These are phyloP conservation scores for Chloroclystis v-ata DNA, from an alignment of 2,888 invertebrate species.

Conservation along the genomic window DNA sequence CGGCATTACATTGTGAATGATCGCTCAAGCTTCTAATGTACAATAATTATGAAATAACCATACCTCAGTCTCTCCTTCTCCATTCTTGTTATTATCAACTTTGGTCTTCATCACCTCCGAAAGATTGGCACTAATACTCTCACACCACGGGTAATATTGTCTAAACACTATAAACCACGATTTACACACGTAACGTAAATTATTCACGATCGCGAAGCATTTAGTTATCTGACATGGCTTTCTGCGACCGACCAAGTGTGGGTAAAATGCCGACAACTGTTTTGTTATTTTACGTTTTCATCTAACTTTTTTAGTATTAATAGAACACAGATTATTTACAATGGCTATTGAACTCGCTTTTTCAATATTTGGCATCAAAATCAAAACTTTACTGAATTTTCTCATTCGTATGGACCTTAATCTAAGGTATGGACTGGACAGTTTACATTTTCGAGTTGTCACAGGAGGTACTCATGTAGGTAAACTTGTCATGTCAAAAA, in stretches of 20 bases:
- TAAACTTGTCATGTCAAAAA: conserved; percentile 2
- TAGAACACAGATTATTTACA: conserved; percentile 19
- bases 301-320: conserved; percentile 2
- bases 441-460: conserved; percentile 50
- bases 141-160: conserved; percentile 53
- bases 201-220: conserved; percentile 62
- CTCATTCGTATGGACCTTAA: too few relatives aligned
- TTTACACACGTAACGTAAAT: conserved; percentile 57
- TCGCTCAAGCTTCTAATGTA: not conserved
- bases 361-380: conserved; percentile 54
- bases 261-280: conserved; percentile 55
- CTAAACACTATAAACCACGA: conserved; percentile 44
- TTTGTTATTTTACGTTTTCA: conserved; percentile 5
- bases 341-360: conserved; percentile 47
- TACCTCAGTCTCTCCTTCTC: conserved; percentile 78
- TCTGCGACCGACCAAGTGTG: conserved; percentile 34
- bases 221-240: conserved; percentile 69
- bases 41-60: conserved; percentile 40
- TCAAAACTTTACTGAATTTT: not conserved
- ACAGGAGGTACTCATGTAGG: conserved; percentile 11
- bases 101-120: conserved; percentile 79
- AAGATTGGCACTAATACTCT: conserved; percentile 56
- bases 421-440: conserved; percentile 43
- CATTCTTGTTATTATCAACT: conserved; percentile 76
- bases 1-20: not conserved